phyloP scores from a whole-genome alignment of 2,888 invertebrate species.

The Eupithecia subfuscata region DNA sequence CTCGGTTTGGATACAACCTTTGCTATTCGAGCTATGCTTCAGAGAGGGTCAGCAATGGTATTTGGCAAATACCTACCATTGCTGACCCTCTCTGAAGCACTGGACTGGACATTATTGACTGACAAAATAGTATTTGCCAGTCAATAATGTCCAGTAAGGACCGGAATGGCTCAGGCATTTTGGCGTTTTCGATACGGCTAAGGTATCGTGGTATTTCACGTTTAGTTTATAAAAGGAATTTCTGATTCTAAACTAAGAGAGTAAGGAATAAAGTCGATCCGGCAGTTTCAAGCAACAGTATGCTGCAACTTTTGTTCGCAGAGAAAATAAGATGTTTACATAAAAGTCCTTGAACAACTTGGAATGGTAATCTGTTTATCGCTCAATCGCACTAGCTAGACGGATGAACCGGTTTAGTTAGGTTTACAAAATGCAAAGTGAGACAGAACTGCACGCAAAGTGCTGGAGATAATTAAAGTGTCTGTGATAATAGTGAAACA shows the following conservation, averaged over 20 bases:
- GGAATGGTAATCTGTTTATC: background rate
- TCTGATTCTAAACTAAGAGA: background rate
- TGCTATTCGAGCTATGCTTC: slow-evolving; percentile 65
- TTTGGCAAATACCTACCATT: too few relatives aligned
- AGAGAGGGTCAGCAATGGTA: slow-evolving; percentile 58
- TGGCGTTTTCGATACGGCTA: slow-evolving; percentile 21
- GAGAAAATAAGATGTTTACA: background rate
- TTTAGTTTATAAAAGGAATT: background rate
- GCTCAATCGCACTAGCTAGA: background rate
- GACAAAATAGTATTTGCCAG: too few relatives aligned
- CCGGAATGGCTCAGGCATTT: slow-evolving; percentile 48
- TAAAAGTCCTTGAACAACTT: slow-evolving; percentile 26
- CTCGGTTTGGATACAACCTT: slow-evolving; percentile 57
- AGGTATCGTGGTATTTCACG: background rate
- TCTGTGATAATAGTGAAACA: slow-evolving; percentile 40
- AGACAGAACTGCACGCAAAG: slow-evolving; percentile 6
- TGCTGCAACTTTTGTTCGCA: background rate
- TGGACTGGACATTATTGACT: too few relatives aligned
- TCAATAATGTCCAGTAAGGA: slow-evolving; percentile 40
- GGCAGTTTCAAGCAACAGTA: background rate
- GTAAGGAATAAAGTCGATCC: background rate
- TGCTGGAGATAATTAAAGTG: slow-evolving; percentile 15
- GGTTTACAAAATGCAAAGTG: slow-evolving; percentile 14
- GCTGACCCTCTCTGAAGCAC: too few relatives aligned
- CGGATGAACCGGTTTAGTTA: background rate